phyloP scores from a whole-genome alignment of 2,888 invertebrate genomes.

The Rhagonycha lutea region DNA sequence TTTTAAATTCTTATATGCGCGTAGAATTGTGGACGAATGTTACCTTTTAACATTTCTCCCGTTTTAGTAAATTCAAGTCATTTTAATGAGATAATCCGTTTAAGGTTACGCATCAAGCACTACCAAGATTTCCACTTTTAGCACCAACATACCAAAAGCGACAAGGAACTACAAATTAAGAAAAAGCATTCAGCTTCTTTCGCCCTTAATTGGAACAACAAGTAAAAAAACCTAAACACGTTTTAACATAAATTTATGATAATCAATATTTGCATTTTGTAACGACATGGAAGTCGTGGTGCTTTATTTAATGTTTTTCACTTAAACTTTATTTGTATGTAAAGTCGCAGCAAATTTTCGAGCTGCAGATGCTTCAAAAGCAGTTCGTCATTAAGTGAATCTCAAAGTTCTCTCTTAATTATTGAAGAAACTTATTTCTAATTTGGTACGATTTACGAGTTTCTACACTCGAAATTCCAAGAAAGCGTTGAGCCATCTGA shows the following conservation, averaged over 20 bases:
- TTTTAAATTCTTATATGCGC: not conserved
- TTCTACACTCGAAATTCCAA: constrained; percentile 33
- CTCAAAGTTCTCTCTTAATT: constrained; percentile 30
- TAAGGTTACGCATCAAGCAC: constrained; percentile 6
- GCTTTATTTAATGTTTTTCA: constrained; percentile 12
- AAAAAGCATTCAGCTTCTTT: not conserved
- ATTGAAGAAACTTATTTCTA: constrained; percentile 33
- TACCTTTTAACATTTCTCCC: not conserved
- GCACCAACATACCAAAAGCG: constrained; percentile 6
- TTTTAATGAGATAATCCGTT: constrained; percentile 8
- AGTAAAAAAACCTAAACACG: not conserved
- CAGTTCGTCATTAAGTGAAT: constrained; percentile 30
- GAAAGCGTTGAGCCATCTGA: constrained; percentile 37
- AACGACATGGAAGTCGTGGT: constrained; percentile 7
- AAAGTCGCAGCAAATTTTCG: constrained; percentile 15
- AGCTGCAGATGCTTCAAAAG: constrained; percentile 21
- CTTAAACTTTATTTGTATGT: constrained; percentile 7
- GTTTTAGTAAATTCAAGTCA: constrained; percentile 5
- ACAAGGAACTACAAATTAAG: constrained; percentile 8
- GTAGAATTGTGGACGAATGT: not conserved
- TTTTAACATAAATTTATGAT: not conserved
- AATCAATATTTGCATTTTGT: not conserved
- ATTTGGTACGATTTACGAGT: constrained; percentile 30
- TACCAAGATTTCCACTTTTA: constrained; percentile 5
- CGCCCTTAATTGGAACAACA: constrained; percentile 9